Evolutionary conservation across 1,140 invertebrate genomes (phyloP).

Genomic region (Armadillidium nasatum): DNA sequence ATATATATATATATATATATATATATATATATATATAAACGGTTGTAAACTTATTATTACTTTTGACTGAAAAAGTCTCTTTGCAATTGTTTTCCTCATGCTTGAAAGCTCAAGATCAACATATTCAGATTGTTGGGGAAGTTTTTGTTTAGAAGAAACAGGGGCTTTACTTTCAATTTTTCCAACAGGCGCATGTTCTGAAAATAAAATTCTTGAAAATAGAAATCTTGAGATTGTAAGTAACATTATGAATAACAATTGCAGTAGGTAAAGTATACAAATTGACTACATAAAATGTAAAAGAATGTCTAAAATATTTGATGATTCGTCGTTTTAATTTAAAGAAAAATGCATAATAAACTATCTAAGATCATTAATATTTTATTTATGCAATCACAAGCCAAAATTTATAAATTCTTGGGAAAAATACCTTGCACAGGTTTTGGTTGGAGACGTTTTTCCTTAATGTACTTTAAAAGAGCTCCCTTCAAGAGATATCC

Average conservation of each 20-base stretch:
- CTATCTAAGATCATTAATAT: no score
- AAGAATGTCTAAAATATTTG: conserved; percentile 34
- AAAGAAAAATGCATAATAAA: background rate
- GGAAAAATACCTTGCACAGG: conserved; percentile 48
- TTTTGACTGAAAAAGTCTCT: conserved; percentile 60
- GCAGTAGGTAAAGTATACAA: no score
- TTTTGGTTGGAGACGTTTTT: conserved; percentile 56
- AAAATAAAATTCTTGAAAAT: no score
- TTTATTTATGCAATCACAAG: background rate
- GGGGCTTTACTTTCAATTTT: conserved; percentile 26
- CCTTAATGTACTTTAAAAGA: conserved; percentile 57
- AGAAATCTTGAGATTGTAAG: no score
- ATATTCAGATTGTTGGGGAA: conserved; percentile 44
- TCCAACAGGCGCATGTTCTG: conserved; percentile 28
- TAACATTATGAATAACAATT: no score
- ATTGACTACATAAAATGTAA: no score
- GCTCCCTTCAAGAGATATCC: conserved; percentile 62
- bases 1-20: no score
- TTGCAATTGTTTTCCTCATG: conserved; percentile 56
- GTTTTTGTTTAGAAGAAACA: conserved; percentile 21
- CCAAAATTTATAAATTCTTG: no score
- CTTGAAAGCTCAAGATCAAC: conserved; percentile 51
- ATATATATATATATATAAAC: no score
- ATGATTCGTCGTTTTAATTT: conserved; percentile 45
- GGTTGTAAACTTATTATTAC: no score